Evolutionary conservation across 2,113 vertebrate genomes (phyloP).

Genomic region (Collichthys lucidus): DNA sequence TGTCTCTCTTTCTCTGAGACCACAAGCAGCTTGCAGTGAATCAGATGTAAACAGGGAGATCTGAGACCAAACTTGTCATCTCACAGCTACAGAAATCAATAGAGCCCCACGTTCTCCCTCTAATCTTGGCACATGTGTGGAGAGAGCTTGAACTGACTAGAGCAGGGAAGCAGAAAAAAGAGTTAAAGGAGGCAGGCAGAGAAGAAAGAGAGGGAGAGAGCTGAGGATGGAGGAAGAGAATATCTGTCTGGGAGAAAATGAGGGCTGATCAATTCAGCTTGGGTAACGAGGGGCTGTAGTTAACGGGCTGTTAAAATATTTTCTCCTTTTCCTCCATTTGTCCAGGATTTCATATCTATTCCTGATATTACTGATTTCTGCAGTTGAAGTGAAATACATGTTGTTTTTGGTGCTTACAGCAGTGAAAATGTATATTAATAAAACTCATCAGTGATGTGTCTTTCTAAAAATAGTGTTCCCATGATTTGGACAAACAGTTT

Average conservation of each 20-base stretch:
- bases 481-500: background rate
- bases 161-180: conserved; percentile 23
- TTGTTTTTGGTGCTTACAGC: background rate
- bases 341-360: background rate
- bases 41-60: conserved; percentile 70
- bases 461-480: background rate
- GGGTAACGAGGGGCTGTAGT: background rate
- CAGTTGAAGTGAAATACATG: background rate
- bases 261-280: background rate
- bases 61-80: conserved; percentile 75
- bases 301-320: background rate
- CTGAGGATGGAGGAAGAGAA: conserved; percentile 24
- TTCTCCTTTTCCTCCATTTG: background rate
- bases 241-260: background rate
- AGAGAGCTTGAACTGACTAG: conserved; percentile 50
- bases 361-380: background rate
- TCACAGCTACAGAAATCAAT: conserved; percentile 79
- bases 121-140: conserved; percentile 64
- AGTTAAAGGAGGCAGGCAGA: background rate
- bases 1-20: conserved; percentile 2
- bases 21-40: conserved; percentile 51
- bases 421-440: background rate
- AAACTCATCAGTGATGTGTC: background rate
- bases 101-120: conserved; percentile 51
- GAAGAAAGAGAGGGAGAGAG: conserved; percentile 2